Evolutionary conservation across 2,888 invertebrate species (phyloP).

Genomic region (Dioctria linearis): DNA sequence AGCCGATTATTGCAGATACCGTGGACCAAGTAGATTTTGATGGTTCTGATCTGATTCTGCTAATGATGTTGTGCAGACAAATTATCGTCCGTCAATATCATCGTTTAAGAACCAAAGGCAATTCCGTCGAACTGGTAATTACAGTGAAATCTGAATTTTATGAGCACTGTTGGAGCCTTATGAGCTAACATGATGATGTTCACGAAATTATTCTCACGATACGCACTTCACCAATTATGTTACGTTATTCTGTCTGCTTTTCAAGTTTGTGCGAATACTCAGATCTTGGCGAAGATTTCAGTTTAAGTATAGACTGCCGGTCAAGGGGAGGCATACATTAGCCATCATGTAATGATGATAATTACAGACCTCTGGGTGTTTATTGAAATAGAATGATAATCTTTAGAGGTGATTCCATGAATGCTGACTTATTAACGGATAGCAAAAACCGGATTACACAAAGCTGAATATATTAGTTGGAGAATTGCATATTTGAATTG

Average conservation of each 20-base stretch:
- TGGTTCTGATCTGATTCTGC: not conserved
- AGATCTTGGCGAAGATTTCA: not conserved
- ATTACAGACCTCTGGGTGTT: not conserved
- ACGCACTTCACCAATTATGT: not conserved
- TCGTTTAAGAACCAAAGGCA: not conserved
- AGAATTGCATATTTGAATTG: too few species aligned
- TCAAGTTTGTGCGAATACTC: not conserved
- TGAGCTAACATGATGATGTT: slow-evolving; percentile 15
- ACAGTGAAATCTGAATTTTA: slow-evolving; percentile 34
- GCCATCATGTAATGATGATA: not conserved
- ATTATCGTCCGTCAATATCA: not conserved
- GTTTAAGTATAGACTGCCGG: not conserved
- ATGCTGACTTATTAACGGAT: not conserved
- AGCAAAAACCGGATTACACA: not conserved
- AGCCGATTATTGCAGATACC: slow-evolving; percentile 47
- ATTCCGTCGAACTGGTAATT: slow-evolving; percentile 31
- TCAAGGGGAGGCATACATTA: not conserved
- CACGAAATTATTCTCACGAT: slow-evolving; percentile 43
- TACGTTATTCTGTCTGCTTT: not conserved
- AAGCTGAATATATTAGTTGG: not conserved
- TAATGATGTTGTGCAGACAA: slow-evolving; percentile 24
- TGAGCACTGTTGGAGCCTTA: not conserved
- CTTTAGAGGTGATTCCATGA: not conserved
- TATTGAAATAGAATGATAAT: slow-evolving; percentile 12
- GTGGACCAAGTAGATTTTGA: slow-evolving; percentile 30